Conservation (phyloP, 2,113 vertebrate species). For the Butorides virescens region DNA sequence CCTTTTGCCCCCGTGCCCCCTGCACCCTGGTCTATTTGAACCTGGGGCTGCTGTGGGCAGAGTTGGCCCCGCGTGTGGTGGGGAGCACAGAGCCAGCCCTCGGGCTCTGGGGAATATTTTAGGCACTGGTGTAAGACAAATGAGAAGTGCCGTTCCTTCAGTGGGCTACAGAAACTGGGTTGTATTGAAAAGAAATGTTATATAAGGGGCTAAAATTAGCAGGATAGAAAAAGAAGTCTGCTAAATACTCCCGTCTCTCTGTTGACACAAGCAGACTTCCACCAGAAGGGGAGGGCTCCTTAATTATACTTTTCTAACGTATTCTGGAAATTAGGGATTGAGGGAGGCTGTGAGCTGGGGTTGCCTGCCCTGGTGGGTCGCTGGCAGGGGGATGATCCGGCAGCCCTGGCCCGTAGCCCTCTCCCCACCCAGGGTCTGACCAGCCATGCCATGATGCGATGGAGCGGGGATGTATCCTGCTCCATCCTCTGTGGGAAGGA, state of each 20-base stretch:
- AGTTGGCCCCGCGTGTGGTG: not conserved
- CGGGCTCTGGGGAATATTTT: not conserved
- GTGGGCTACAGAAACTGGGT: conserved; percentile 65
- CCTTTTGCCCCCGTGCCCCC: not conserved
- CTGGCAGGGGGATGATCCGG: accelerated
- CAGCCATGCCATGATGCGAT: accelerated
- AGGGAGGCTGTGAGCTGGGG: not conserved
- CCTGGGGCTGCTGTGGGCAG: not conserved
- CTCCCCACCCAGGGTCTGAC: accelerated
- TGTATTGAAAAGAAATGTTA: conserved; percentile 69
- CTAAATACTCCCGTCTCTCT: conserved; percentile 64
- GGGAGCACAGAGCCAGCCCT: conserved; percentile 14
- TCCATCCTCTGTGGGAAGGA: accelerated
- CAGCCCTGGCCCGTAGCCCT: accelerated
- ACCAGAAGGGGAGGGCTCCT: conserved; percentile 46
- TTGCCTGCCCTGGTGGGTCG: accelerated
- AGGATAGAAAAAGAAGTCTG: conserved; percentile 56
- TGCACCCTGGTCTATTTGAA: accelerated
- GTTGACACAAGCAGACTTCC: conserved; percentile 65
- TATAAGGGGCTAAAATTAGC: conserved; percentile 68
- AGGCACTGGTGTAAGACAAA: conserved; percentile 52
- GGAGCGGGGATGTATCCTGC: not conserved
- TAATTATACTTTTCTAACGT: conserved; percentile 48
- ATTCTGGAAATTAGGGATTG: not conserved
- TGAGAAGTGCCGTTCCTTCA: conserved; percentile 24